Evolutionary conservation across 2,888 invertebrate species (phyloP).

Genomic region (Netelia melanura): DNA sequence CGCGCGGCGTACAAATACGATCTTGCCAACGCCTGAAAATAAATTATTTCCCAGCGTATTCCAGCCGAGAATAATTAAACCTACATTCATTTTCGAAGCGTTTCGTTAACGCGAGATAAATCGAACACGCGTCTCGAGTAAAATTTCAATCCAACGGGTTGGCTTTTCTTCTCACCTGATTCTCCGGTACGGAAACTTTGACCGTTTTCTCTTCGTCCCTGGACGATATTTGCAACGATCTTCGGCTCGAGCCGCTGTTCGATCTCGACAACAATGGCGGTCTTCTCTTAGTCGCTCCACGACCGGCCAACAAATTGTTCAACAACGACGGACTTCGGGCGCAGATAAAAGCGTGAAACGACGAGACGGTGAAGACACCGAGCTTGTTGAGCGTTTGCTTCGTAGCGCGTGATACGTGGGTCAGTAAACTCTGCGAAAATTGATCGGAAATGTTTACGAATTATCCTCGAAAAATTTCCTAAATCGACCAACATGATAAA

Average conservation of each 20-base stretch:
- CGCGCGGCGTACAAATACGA: constrained; percentile 28
- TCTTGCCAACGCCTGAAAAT: constrained; percentile 9
- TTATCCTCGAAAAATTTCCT: neutral
- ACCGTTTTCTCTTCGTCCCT: constrained; percentile 96
- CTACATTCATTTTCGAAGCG: neutral
- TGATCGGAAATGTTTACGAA: constrained; percentile 18
- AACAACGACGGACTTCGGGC: constrained; percentile 97
- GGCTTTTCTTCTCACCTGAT: constrained; percentile 84
- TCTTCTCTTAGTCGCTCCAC: constrained; percentile 95
- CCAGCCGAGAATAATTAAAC: neutral
- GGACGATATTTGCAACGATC: constrained; percentile 95
- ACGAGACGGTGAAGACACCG: constrained; percentile 98
- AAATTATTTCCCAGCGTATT: neutral
- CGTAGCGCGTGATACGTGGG: constrained; percentile 97
- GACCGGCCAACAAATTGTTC: constrained; percentile 95
- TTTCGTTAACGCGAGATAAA: too few species aligned
- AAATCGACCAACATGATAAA: neutral
- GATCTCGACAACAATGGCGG: constrained; percentile 96
- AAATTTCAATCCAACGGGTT: neutral
- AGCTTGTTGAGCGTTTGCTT: constrained; percentile 97
- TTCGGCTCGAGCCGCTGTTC: constrained; percentile 94
- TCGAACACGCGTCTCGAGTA: neutral
- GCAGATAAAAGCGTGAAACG: constrained; percentile 99
- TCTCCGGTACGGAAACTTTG: constrained; percentile 96
- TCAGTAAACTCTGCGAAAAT: constrained; percentile 94